These are phyloP conservation scores for Artibeus jamaicensis DNA, from an alignment of 2,797 vertebrate species.

Conservation along the genomic window DNA sequence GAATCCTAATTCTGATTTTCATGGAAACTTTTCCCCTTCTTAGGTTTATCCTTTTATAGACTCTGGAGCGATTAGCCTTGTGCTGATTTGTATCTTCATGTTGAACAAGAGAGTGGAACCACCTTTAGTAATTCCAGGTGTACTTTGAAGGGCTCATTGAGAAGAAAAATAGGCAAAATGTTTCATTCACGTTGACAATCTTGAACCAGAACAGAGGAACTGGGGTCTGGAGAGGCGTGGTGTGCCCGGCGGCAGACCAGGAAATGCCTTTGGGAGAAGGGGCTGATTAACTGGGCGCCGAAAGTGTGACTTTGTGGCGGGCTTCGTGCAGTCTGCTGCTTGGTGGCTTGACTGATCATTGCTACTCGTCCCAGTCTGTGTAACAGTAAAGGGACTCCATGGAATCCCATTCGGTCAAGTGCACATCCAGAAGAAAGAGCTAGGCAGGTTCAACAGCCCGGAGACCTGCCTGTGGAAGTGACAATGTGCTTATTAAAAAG, in stretches of 20 bases:
- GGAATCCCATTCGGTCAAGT: not conserved
- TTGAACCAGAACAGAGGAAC: not conserved
- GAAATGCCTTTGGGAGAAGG: not conserved
- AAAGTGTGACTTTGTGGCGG: not conserved
- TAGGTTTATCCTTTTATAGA: not conserved
- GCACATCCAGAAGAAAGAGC: not conserved
- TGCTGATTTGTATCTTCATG: slow-evolving; percentile 18
- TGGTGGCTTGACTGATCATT: not conserved
- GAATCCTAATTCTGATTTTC: not conserved
- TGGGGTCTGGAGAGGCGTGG: not conserved
- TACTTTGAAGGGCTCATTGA: slow-evolving; percentile 22
- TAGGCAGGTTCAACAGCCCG: not conserved
- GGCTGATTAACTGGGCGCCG: not conserved
- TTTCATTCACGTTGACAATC: not conserved
- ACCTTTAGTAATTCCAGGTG: not conserved
- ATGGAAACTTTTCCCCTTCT: not conserved
- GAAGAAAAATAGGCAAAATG: not conserved
- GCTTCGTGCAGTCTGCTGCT: not conserved
- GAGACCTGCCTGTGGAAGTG: not conserved
- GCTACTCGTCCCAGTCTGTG: not conserved
- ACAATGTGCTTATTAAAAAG: not conserved
- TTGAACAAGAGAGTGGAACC: not conserved
- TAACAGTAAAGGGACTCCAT: not conserved
- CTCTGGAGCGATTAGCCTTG: not conserved
- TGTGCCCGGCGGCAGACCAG: not conserved